Percentiles rank a stretch among this genome's conserved stretches.
phyloP scores from a whole-genome alignment of 2,888 invertebrate species.

The Sesia apiformis region DNA sequence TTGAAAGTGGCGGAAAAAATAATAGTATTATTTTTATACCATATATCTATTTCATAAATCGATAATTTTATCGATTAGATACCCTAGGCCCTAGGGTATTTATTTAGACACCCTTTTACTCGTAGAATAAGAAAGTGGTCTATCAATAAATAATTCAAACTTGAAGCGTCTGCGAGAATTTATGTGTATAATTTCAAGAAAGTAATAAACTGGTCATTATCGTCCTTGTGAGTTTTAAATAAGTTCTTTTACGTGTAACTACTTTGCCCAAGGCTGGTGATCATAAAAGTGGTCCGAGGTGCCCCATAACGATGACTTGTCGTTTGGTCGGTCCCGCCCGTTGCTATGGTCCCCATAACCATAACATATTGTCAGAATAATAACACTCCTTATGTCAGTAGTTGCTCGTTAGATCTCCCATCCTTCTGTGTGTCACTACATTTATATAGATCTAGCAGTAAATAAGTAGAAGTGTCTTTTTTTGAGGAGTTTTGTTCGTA shows the following conservation, averaged over 20 bases:
- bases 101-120: too few relatives aligned
- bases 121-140: too few relatives aligned
- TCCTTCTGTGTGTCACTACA: neutral
- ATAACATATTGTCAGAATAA: slow-evolving; percentile 26
- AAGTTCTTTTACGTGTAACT: neutral
- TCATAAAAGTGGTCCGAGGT: neutral
- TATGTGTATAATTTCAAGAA: too few relatives aligned
- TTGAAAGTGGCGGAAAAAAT: too few relatives aligned
- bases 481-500: neutral
- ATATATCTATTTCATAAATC: too few relatives aligned
- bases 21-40: too few relatives aligned
- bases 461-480: neutral
- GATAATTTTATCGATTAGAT: too few relatives aligned
- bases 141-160: too few relatives aligned
- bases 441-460: neutral
- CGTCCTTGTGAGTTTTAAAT: neutral
- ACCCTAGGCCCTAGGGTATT: too few relatives aligned
- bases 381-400: neutral
- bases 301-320: slow-evolving; percentile 20
- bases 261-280: neutral
- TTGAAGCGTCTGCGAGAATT: too few relatives aligned
- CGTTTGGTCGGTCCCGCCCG: slow-evolving; percentile 22
- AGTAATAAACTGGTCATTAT: too few relatives aligned
- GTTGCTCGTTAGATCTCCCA: neutral
- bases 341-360: slow-evolving; percentile 45